Evolutionary conservation across 1,140 invertebrate genomes (phyloP).

Genomic region (Calosoma granatense): DNA sequence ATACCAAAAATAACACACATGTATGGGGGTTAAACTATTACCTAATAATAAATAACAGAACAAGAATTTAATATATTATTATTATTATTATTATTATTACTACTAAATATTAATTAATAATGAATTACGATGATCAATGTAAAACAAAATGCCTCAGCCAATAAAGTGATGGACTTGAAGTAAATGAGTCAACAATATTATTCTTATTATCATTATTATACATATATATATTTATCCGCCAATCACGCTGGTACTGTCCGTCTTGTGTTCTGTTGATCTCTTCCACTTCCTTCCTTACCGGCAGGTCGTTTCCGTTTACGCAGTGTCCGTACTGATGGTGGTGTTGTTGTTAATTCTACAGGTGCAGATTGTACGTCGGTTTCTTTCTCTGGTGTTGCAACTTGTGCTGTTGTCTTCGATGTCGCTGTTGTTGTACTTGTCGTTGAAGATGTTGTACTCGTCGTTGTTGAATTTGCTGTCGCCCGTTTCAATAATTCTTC

Average conservation of each 20-base stretch:
- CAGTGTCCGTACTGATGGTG: background rate
- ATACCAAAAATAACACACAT: background rate
- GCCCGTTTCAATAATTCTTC: background rate
- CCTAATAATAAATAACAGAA: background rate
- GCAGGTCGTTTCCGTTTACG: background rate
- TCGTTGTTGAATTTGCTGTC: background rate
- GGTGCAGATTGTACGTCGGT: no score
- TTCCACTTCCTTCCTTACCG: background rate
- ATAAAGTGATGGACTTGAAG: slow-evolving; percentile 14
- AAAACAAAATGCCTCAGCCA: slow-evolving; percentile 19
- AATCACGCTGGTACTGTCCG: background rate
- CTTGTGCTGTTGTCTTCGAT: background rate
- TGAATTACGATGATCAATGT: slow-evolving; percentile 14
- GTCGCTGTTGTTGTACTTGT: background rate
- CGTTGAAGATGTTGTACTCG: background rate
- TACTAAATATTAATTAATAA: slow-evolving; percentile 1
- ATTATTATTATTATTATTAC: background rate
- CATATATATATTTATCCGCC: background rate
- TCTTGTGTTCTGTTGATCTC: background rate
- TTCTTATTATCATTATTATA: background rate
- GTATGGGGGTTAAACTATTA: background rate
- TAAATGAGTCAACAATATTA: background rate
- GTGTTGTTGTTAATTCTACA: no score
- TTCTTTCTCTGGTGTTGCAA: background rate
- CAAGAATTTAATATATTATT: background rate